Conservation (phyloP, 2,888 invertebrate species). For the Papilio protenor region DNA sequence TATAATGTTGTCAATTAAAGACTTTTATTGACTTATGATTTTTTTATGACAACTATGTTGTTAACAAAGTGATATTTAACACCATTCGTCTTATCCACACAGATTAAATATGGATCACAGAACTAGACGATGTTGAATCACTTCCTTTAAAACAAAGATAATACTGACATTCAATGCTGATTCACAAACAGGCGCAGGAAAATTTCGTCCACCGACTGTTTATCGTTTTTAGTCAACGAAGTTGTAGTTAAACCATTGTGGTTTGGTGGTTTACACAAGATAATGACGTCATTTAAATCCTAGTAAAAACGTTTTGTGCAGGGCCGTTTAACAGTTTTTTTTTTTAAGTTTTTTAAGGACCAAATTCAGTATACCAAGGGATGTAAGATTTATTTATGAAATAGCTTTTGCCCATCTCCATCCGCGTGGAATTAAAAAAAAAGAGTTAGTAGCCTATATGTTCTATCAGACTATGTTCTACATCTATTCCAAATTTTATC, state of each 20-base stretch:
- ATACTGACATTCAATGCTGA: slow-evolving; percentile 24
- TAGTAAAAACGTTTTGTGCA: too few relatives aligned
- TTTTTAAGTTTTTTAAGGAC: too few relatives aligned
- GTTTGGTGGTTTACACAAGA: not conserved
- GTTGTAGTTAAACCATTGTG: not conserved
- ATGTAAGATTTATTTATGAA: too few relatives aligned
- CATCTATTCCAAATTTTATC: too few relatives aligned
- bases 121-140: slow-evolving; percentile 28
- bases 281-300: not conserved
- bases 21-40: too few relatives aligned
- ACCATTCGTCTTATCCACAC: not conserved
- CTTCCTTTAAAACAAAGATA: slow-evolving; percentile 31
- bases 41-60: not conserved
- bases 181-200: slow-evolving; percentile 33
- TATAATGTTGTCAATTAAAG: not conserved
- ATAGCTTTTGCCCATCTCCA: too few relatives aligned
- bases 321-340: too few relatives aligned
- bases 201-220: slow-evolving; percentile 7
- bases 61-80: not conserved
- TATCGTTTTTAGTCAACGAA: slow-evolving; percentile 16
- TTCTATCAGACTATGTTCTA: too few relatives aligned
- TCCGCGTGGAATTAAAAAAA: too few relatives aligned
- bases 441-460: too few relatives aligned
- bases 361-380: too few relatives aligned
- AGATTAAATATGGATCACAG: slow-evolving; percentile 3